Base-by-base conservation (phyloP, 2,113 vertebrate species). In the Malurus cyaneus region DNA sequence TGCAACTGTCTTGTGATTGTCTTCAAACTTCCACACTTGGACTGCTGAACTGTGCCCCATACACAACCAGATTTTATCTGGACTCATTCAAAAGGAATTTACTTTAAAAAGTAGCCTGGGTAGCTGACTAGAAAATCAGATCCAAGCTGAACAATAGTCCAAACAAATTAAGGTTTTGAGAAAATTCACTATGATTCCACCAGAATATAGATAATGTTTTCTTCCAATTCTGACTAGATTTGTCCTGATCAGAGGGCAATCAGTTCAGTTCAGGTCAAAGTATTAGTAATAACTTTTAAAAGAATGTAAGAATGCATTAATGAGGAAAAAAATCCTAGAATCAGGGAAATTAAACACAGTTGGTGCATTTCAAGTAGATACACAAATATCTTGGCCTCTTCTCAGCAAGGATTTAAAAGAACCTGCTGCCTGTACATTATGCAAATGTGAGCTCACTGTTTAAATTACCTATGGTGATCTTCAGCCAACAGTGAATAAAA, bases 401-500 rank as follows among this genome's bases (percentile, higher is more conserved):
- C 66, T 93, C 71, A 93, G 21, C 60, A 32, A 94, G 47, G 61
- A 66, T 57, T 64, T 83, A n/a, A 87, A 72, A 93, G 82, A 93
- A 62, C 23, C 34, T 92, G 60, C 47, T 95, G 56, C 44, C 41
- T 69, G 18, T 73, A 57, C 53, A 12, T 72, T 92, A 97, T 97
- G 93, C 56, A 97, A 96, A 97, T 97, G 34, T 89, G 81, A 93
- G n/a, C 80, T 92, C 60, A 52, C 70, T 96, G 78, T 94, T 97
- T 96, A 96, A 97, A 97, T 97, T 97, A 96, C 87, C 88, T 85
- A 62, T 78, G 86, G 72, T 13, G 39, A 89, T 93, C 91, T 96
- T 96, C 92, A 93, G 62, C 65, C 95, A 96, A 96, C 94, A 94
- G 86, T 97, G 95, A 97, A 94, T 78, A 94, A 94, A 97, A 97